A percentile compares a stretch with the other conserved stretches of the same genome.
These are phyloP conservation scores for Phyllopteryx taeniolatus DNA, from an alignment of 2,113 vertebrate genomes.

Conservation along the genomic window DNA sequence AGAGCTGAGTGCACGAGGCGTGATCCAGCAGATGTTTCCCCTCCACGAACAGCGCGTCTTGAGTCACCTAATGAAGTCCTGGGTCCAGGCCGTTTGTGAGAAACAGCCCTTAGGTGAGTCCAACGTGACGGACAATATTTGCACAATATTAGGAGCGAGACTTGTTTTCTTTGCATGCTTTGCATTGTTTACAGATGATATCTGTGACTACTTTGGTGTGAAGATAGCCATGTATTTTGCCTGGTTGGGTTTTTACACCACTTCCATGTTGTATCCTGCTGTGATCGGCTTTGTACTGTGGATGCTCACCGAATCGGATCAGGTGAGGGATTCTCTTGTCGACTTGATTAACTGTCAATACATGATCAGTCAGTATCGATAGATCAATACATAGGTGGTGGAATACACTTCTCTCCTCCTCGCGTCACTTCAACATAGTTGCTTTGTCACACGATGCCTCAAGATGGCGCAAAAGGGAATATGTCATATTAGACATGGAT, in stretches of 20 bases:
- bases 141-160: not conserved
- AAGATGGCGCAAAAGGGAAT: too few species aligned
- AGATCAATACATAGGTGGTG: not conserved
- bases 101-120: conserved; percentile 88
- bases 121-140: not conserved
- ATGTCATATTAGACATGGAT: too few species aligned
- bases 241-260: conserved; percentile 98
- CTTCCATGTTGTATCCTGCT: conserved; percentile 93
- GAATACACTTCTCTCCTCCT: too few species aligned
- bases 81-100: conserved; percentile 95
- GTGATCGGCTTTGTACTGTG: conserved; percentile 92
- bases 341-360: not conserved
- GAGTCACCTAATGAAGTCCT: conserved; percentile 92
- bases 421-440: too few species aligned
- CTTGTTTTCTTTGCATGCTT: not conserved
- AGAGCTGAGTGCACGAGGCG: conserved; percentile 86
- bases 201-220: conserved; percentile 96
- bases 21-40: conserved; percentile 94
- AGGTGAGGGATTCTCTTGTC: conserved; percentile 72
- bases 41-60: conserved; percentile 94
- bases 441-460: too few species aligned
- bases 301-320: conserved; percentile 89
- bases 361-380: not conserved
- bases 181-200: conserved; percentile 80
- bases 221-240: conserved; percentile 98